Base-by-base conservation (phyloP, 2,888 invertebrate species). In the Corbicula japonica region DNA sequence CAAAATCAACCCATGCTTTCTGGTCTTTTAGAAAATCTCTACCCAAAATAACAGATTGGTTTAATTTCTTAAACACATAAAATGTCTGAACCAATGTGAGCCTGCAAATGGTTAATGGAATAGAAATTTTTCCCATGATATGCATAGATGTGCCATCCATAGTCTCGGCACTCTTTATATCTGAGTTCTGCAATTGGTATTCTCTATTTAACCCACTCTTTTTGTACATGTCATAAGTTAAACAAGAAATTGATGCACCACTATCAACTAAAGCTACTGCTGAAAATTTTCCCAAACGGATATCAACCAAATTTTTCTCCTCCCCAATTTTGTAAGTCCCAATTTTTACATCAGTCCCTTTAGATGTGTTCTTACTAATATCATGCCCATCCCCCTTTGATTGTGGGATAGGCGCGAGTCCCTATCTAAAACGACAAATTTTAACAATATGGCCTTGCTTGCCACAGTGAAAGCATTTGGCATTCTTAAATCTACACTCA, bases 21-120 rank as follows among this genome's bases (percentile, higher is more conserved):
- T 84, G 65, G 10, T 70, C 69, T 48, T 56, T 75, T 28, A 84
- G 50, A 56, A 84, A 84, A 65, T 84, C 84, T 21, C 72, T n/a
- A 48, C 79, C 84, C 28, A 68, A 61, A 32, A 75, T 68, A 8
- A 75, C 61, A 68, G 68, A 62, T 15, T 35, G 38, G 30, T 75
- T 60, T 18, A 75, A 35, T 26, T 62, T 48, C 52, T 61, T 60
- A 21, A 74, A 74, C 4, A 74, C 41, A 34, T 68, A 61, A 34
- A 74, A 74, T n/a, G 65, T 73, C 46, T 73, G 73, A n/a, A 50
- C 58, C 10, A 74, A 23, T 1, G 46, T 35, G 8, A 74, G 54
- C n/a, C 74, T 74, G 41, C 52, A 32, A 21, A 74, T 52, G 23
- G 58, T 48, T 2, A 73, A n/a, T 8, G 73, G 58, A 41, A 65